phyloP scores from a whole-genome alignment of 2,888 invertebrate genomes.

The Synergus gifuensis region DNA sequence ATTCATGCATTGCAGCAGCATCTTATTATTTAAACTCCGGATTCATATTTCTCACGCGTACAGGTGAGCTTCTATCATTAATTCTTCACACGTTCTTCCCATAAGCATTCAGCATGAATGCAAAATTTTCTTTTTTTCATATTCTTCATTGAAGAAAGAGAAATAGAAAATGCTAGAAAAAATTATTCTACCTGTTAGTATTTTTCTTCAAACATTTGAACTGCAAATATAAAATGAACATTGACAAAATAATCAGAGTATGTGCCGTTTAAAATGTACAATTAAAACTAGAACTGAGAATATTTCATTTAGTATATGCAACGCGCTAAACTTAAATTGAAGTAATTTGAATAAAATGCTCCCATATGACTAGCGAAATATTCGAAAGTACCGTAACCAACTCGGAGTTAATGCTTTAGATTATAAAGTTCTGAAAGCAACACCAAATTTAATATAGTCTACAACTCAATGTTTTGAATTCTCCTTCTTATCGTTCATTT shows the following conservation, averaged over 20 bases:
- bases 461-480: background rate
- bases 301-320: conserved; percentile 3
- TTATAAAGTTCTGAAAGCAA: background rate
- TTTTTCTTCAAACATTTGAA: background rate
- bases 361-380: background rate
- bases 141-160: background rate
- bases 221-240: background rate
- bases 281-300: conserved; percentile 1
- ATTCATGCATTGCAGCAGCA: background rate
- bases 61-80: conserved; percentile 14
- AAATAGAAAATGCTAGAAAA: background rate
- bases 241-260: background rate
- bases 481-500: background rate
- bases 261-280: background rate
- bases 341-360: conserved; percentile 33
- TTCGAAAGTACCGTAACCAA: background rate
- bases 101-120: conserved; percentile 28
- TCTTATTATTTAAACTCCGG: conserved; percentile 1
- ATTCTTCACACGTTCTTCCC: conserved; percentile 36
- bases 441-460: background rate
- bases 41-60: conserved; percentile 34
- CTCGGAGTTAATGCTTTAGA: background rate
- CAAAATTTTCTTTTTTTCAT: conserved; percentile 8
- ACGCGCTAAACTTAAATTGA: conserved; percentile 9
- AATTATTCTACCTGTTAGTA: background rate